Evolutionary conservation across 2,888 invertebrate genomes (phyloP).

Genomic region (Carabus problematicus): DNA sequence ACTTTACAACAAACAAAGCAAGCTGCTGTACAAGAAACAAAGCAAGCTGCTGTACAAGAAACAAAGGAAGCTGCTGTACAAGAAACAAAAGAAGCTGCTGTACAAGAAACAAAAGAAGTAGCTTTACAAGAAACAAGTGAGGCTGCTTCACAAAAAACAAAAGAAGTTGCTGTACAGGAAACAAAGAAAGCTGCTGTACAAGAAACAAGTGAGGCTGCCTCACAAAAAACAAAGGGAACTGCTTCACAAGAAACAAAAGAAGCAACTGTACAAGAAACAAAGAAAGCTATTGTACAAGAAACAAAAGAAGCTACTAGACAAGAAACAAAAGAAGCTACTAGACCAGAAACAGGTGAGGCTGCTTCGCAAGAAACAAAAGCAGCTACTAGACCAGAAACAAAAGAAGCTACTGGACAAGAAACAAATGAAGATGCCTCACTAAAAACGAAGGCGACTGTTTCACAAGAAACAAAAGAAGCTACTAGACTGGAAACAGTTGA

Average conservation of each 20-base stretch:
- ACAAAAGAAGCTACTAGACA: conserved; percentile 33
- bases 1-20: too few relatives aligned
- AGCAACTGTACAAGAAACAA: conserved; percentile 10
- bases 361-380: conserved; percentile 1
- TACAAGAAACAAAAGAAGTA: neutral
- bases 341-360: conserved; percentile 24
- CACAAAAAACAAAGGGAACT: too few relatives aligned
- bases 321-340: conserved; percentile 25
- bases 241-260: conserved; percentile 35
- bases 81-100: neutral
- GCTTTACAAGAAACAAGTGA: too few relatives aligned
- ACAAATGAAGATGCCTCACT: neutral
- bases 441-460: neutral
- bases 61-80: neutral
- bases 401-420: too few relatives aligned
- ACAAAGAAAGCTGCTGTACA: neutral
- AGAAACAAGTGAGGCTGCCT: neutral
- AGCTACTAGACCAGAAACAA: neutral
- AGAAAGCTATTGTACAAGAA: neutral
- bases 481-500: neutral
- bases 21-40: conserved; percentile 6
- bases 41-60: conserved; percentile 14
- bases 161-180: neutral
- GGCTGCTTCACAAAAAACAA: neutral
- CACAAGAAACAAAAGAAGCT: neutral